Conservation (phyloP, 2,888 invertebrate genomes). For the Brenthis ino region DNA sequence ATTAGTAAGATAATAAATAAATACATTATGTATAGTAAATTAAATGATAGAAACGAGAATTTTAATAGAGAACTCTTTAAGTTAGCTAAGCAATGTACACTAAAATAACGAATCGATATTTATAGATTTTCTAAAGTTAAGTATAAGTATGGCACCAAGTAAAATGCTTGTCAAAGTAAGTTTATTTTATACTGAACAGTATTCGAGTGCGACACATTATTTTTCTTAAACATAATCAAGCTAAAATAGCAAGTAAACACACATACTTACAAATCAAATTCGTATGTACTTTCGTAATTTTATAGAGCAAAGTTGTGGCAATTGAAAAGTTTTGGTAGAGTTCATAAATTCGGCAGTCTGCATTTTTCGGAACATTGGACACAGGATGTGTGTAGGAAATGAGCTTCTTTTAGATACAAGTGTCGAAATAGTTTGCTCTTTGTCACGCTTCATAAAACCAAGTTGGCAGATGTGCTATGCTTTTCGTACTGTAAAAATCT, state of each 20-base stretch:
- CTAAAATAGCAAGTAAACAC: not conserved
- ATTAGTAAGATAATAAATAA: too few species aligned
- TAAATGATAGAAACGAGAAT: too few species aligned
- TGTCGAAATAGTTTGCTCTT: conserved; percentile 29
- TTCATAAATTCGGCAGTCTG: conserved; percentile 40
- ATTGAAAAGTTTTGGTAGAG: conserved; percentile 37
- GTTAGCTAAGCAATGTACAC: conserved; percentile 1
- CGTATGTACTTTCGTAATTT: not conserved
- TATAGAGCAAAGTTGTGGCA: conserved; percentile 24
- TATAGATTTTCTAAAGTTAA: conserved; percentile 8
- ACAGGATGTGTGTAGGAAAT: conserved; percentile 37
- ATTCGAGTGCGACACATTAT: conserved; percentile 25
- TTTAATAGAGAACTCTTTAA: too few species aligned
- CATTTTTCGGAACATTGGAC: conserved; percentile 47
- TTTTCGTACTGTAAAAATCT: conserved; percentile 21
- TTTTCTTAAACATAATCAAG: not conserved
- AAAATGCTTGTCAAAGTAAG: conserved; percentile 29
- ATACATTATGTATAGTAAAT: too few species aligned
- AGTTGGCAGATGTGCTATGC: conserved; percentile 29
- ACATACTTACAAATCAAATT: conserved; percentile 26
- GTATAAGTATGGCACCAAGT: conserved; percentile 20
- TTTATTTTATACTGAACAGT: conserved; percentile 31
- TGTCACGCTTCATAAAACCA: conserved; percentile 32
- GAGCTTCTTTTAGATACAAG: conserved; percentile 28
- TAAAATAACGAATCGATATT: conserved; percentile 9